Evolutionary conservation across 2,113 vertebrate genomes (phyloP).

Genomic region (Xiphorhynchus elegans): DNA sequence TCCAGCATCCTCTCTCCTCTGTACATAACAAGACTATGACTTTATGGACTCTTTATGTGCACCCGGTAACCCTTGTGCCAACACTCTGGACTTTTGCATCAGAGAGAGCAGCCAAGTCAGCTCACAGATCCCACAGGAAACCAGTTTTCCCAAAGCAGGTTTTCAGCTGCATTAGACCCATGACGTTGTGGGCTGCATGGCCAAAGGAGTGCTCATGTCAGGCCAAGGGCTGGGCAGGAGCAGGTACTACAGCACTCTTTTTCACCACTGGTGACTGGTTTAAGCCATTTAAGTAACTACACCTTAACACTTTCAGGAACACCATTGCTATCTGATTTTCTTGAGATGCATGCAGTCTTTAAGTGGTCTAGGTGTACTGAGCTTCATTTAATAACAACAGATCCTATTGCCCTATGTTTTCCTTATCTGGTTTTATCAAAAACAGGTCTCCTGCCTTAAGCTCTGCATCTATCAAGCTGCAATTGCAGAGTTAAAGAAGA

Average conservation of each 20-base stretch:
- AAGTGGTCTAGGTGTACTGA: not conserved
- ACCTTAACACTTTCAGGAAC: not conserved
- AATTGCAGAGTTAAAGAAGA: not conserved
- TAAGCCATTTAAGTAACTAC: not conserved
- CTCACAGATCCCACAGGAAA: not conserved
- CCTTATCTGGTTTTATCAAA: not conserved
- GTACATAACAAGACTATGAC: not conserved
- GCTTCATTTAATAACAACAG: not conserved
- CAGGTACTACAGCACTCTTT: not conserved
- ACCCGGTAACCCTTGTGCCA: not conserved
- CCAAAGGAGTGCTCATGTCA: not conserved
- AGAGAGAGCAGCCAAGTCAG: not conserved
- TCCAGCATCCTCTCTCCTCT: not conserved
- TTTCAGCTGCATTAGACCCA: not conserved
- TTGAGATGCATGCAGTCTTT: not conserved
- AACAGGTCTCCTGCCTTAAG: not conserved
- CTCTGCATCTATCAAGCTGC: not conserved
- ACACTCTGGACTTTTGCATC: not conserved
- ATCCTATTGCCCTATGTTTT: not conserved
- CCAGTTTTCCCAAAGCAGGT: not conserved
- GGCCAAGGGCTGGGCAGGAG: not conserved
- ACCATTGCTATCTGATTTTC: not conserved
- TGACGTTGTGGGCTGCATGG: not conserved
- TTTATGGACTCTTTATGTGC: not conserved
- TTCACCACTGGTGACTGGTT: not conserved